Percentiles rank a stretch among this genome's conserved stretches.
These are phyloP conservation scores for Perdita meconis DNA, from an alignment of 2,888 invertebrate genomes.

Conservation along the genomic window DNA sequence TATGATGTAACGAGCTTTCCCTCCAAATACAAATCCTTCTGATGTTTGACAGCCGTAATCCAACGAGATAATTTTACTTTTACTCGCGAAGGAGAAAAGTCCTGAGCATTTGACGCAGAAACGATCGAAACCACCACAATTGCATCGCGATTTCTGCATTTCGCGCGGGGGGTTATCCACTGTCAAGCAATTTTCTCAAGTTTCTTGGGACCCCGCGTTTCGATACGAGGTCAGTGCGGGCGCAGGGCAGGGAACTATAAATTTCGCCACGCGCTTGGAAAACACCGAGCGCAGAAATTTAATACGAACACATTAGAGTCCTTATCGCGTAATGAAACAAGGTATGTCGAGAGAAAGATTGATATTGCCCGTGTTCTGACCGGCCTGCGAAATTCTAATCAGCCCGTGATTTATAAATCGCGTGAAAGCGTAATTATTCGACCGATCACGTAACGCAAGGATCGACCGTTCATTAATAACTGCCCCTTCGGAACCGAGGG, in stretches of 20 bases:
- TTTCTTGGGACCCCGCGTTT: conserved; percentile 22
- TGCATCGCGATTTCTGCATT: not conserved
- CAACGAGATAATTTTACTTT: too few species aligned
- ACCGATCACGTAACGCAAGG: conserved; percentile 17
- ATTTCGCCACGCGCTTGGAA: conserved; percentile 35
- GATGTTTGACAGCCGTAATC: too few species aligned
- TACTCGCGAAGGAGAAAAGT: too few species aligned
- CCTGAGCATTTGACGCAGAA: conserved; percentile 6
- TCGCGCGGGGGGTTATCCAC: conserved; percentile 7
- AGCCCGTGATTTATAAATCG: conserved; percentile 31
- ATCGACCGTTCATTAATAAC: conserved; percentile 32
- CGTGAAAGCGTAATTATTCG: conserved; percentile 28
- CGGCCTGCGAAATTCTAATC: conserved; percentile 43
- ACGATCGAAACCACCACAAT: conserved; percentile 7
- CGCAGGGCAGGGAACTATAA: conserved; percentile 21
- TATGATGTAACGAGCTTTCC: too few species aligned
- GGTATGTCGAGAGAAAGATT: conserved; percentile 24
- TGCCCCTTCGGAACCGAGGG: not conserved
- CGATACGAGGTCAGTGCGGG: conserved; percentile 32
- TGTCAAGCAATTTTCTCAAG: conserved; percentile 26
- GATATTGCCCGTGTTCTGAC: conserved; percentile 4
- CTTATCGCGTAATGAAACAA: conserved; percentile 51
- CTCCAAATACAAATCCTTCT: too few species aligned
- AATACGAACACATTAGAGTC: conserved; percentile 36
- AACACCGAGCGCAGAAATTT: conserved; percentile 40